Base-by-base conservation (phyloP, 1,140 invertebrate genomes). In the Cyclargus thomasi region DNA sequence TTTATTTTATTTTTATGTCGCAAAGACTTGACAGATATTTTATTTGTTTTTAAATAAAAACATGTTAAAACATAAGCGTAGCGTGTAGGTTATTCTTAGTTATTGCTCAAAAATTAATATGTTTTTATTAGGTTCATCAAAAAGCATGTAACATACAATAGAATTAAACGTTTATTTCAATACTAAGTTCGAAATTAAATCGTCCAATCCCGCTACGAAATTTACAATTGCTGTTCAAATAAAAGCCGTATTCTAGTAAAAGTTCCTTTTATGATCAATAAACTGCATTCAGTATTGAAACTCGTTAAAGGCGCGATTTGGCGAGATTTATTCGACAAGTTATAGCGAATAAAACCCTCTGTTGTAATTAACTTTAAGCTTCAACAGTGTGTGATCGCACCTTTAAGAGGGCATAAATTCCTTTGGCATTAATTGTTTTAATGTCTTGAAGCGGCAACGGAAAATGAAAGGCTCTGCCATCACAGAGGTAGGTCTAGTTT, bases 271-370 rank as follows among this genome's bases (percentile, higher is more conserved):
- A 80, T 53, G 80, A 78, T 70, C 79, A 67, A 81, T 83, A 82
- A 85, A 83, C 75, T 74, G 65, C 65, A 20, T 59, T 59, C 57
- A 59, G 18, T n/a, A 66, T 66, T 59, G 67, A 62, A 72, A 77
- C 66, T 80, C 77, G 79, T 83, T 79, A 84, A 83, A 78, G 57
- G 63, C 67, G 71, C 75, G 72, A 81, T 79, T 70, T 71, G 64
- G 73, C 62, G 66, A 64, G 81, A 85, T 85, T 86, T 88, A 88
- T 85, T 81, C 75, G 80, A 79, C 79, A 83, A 79, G 80, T 84
- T 82, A 82, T 74, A 70, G 76, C 78, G 65, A 81, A 78, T 76
- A 73, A 57, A 79, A 70, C 64, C 77, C 75, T 71, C 63, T 73
- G 65, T 79, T 79, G 77, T 74, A 74, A 82, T 84, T 75, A 86